phyloP scores from a whole-genome alignment of 1,140 invertebrate genomes.

The Hycleus phaleratus region DNA sequence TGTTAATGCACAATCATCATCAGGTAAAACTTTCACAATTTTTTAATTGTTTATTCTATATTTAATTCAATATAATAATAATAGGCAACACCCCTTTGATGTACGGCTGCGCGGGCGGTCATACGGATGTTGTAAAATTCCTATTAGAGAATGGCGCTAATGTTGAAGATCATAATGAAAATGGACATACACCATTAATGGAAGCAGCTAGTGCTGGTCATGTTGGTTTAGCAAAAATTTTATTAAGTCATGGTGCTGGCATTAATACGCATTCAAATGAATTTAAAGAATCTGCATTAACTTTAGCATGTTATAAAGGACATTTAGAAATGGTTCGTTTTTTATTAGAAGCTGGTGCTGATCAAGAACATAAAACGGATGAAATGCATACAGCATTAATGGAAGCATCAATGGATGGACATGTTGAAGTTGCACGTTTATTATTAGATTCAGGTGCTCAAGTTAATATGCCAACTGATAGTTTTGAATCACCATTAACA shows the following conservation, averaged over 20 bases:
- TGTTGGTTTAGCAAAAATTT: slow-evolving; percentile 87
- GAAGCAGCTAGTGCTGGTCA: slow-evolving; percentile 96
- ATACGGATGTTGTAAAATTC: slow-evolving; percentile 84
- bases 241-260: slow-evolving; percentile 86
- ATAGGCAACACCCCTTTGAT: slow-evolving; percentile 85
- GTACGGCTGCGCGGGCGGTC: slow-evolving; percentile 96
- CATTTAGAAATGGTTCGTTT: slow-evolving; percentile 97
- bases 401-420: slow-evolving; percentile 99
- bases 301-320: slow-evolving; percentile 91
- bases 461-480: slow-evolving; percentile 95
- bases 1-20: slow-evolving; percentile 92
- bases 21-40: slow-evolving; percentile 49
- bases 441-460: slow-evolving; percentile 95
- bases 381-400: slow-evolving; percentile 99
- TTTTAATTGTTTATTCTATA: too few relatives aligned
- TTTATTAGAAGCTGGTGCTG: slow-evolving; percentile 86
- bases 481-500: slow-evolving; percentile 97
- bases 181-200: slow-evolving; percentile 98
- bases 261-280: slow-evolving; percentile 99
- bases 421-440: slow-evolving; percentile 87
- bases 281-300: slow-evolving; percentile 93
- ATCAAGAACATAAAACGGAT: slow-evolving; percentile 96
- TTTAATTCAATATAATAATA: not conserved
- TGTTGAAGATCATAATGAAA: slow-evolving; percentile 98
- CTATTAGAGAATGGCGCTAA: slow-evolving; percentile 87